phyloP scores from a whole-genome alignment of 2,797 vertebrate species.

The Cheirogaleus major region DNA sequence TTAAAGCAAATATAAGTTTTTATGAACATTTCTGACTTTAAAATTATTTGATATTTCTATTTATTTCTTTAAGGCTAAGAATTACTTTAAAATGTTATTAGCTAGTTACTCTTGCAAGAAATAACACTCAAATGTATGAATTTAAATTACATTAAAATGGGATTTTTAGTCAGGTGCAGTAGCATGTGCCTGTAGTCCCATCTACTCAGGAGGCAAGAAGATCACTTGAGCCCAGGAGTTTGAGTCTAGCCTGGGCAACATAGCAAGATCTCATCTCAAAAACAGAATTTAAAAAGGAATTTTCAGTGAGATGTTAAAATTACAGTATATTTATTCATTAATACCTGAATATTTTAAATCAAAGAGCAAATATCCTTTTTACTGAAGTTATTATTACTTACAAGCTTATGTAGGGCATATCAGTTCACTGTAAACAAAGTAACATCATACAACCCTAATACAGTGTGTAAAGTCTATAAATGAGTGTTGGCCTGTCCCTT shows the following conservation, averaged over 20 bases:
- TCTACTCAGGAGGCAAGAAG: not conserved
- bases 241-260: not conserved
- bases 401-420: not conserved
- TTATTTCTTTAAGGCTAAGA: not conserved
- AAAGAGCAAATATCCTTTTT: not conserved
- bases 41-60: not conserved
- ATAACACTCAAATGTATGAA: constrained; percentile 31
- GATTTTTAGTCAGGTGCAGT: not conserved
- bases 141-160: constrained; percentile 37
- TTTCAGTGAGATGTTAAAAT: not conserved
- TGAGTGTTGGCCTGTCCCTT: not conserved
- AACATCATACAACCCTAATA: not conserved
- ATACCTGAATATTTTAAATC: not conserved
- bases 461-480: not conserved
- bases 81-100: constrained; percentile 11
- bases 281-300: not conserved
- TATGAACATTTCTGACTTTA: not conserved
- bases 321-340: not conserved
- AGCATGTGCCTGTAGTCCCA: not conserved
- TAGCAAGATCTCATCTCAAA: not conserved
- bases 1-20: not conserved
- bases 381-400: not conserved
- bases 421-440: not conserved
- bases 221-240: not conserved
- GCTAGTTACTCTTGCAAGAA: constrained; percentile 24